Conservation (phyloP, 2,797 vertebrate genomes). For the Capromys pilorides region DNA sequence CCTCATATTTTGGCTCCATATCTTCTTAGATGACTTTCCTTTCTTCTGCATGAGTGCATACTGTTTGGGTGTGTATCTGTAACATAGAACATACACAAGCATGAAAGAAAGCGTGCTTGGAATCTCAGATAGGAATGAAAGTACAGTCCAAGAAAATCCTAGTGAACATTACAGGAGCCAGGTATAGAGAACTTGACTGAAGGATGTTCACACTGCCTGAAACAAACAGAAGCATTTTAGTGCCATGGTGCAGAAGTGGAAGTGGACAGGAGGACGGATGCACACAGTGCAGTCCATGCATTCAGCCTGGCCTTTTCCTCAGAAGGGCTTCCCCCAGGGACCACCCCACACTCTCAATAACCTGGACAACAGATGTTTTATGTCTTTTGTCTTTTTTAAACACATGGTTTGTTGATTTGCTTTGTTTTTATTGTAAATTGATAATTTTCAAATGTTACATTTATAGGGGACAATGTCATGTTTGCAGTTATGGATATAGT, state of each 20-base stretch:
- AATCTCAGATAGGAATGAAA: not conserved
- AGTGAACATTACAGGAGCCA: not conserved
- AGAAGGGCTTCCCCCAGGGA: not conserved
- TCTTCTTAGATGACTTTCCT: not conserved
- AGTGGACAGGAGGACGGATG: too few species aligned
- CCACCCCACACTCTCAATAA: not conserved
- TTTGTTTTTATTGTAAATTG: not conserved
- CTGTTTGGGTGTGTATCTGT: accelerated
- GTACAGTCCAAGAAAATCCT: not conserved
- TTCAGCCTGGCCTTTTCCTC: not conserved
- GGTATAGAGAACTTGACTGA: not conserved
- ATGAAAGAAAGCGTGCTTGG: not conserved
- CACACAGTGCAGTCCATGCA: not conserved
- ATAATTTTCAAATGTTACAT: not conserved
- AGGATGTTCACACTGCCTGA: not conserved
- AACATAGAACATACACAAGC: not conserved
- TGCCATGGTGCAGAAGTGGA: too few species aligned
- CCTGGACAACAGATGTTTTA: not conserved
- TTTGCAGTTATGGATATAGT: not conserved
- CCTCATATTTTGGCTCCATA: not conserved
- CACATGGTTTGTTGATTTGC: not conserved
- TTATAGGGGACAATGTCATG: not conserved
- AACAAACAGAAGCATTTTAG: not conserved
- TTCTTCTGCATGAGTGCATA: not conserved
- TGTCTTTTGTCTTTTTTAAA: not conserved